A percentile compares a stretch with the other conserved stretches of the same genome.
Conservation (phyloP, 2,888 invertebrate genomes). For the Diplazon laetatorius region DNA sequence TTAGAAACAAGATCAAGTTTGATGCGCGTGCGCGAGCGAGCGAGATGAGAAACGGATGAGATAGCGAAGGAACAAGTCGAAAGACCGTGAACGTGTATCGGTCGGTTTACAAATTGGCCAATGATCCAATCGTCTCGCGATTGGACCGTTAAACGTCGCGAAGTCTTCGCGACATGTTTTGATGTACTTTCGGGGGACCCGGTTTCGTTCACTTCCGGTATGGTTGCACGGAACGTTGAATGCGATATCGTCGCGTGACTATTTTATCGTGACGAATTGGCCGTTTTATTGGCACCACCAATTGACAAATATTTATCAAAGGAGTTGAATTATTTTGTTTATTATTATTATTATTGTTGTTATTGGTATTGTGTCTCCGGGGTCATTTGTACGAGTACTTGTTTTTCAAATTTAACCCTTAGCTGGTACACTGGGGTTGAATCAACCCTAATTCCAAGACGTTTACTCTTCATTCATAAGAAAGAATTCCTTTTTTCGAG, state of each 20-base stretch:
- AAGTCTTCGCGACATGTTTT: slow-evolving; percentile 40
- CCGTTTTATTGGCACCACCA: background rate
- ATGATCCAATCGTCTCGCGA: slow-evolving; percentile 64
- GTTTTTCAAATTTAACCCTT: too few relatives aligned
- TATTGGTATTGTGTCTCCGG: too few relatives aligned
- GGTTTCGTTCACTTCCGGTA: slow-evolving; percentile 43
- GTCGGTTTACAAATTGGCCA: slow-evolving; percentile 70
- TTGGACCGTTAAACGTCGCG: slow-evolving; percentile 23
- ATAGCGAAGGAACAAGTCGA: too few relatives aligned
- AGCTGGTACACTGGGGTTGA: too few relatives aligned
- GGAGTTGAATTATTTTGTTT: too few relatives aligned
- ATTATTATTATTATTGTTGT: too few relatives aligned
- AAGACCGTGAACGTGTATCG: slow-evolving; percentile 52
- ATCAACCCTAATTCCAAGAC: too few relatives aligned
- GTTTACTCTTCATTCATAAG: too few relatives aligned
- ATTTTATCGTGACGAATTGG: background rate
- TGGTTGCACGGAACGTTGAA: background rate
- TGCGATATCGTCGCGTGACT: slow-evolving; percentile 7
- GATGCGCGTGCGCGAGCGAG: slow-evolving; percentile 7
- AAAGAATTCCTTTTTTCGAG: too few relatives aligned
- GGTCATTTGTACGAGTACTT: too few relatives aligned
- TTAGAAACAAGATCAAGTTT: slow-evolving; percentile 61
- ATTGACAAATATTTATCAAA: too few relatives aligned
- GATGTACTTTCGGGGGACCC: slow-evolving; percentile 50
- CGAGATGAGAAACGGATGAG: too few relatives aligned